phyloP scores from a whole-genome alignment of 2,113 vertebrate genomes.

The Phaethon lepturus region DNA sequence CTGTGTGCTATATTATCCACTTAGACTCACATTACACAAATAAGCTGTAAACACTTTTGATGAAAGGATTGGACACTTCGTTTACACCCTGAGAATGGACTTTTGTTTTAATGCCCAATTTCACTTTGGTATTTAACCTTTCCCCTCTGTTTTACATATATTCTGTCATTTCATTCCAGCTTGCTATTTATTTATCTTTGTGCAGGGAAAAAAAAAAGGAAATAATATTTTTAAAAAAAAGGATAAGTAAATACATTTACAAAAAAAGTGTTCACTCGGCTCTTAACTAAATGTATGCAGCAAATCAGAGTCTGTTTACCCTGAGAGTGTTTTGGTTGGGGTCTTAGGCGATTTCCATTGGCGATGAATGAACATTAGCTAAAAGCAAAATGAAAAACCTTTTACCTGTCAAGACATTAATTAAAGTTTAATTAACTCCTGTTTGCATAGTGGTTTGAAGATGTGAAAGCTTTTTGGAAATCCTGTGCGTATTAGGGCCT shows the following conservation, averaged over 20 bases:
- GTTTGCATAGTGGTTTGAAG: slow-evolving; percentile 31
- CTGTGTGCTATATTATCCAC: slow-evolving; percentile 49
- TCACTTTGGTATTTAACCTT: slow-evolving; percentile 64
- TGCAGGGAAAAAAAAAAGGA: background rate
- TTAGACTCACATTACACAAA: slow-evolving; percentile 71
- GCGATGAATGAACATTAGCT: background rate
- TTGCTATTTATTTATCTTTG: slow-evolving; percentile 59
- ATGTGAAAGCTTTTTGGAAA: background rate
- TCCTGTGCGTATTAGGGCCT: background rate
- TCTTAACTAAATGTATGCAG: background rate
- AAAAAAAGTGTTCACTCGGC: slow-evolving; percentile 18
- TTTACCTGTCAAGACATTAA: background rate
- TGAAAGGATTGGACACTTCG: slow-evolving; percentile 62
- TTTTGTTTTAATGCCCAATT: slow-evolving; percentile 65
- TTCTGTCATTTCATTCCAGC: slow-evolving; percentile 53
- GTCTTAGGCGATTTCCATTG: background rate
- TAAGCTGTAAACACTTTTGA: slow-evolving; percentile 70
- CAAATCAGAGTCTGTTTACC: background rate
- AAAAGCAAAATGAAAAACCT: background rate
- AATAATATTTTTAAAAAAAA: background rate
- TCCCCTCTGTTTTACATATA: slow-evolving; percentile 51
- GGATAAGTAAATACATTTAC: slow-evolving; percentile 39
- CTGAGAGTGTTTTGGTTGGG: slow-evolving; percentile 17
- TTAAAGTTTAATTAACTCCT: slow-evolving; percentile 54
- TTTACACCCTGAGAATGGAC: slow-evolving; percentile 47